Evolutionary conservation across 2,888 invertebrate species (phyloP).

Genomic region (Drosophila cognata): DNA sequence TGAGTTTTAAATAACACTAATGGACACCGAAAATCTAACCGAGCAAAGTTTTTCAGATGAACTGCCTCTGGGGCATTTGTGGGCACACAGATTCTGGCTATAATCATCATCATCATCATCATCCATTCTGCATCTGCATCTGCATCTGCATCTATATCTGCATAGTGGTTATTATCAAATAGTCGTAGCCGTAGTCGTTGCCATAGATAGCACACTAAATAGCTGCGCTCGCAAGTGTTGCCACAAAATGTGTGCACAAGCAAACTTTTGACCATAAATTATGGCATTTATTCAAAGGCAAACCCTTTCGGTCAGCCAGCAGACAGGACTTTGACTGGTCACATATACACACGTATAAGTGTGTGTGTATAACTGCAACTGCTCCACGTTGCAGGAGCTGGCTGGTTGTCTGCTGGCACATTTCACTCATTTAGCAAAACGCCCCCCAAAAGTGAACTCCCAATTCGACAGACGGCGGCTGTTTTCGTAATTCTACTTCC

Average conservation of each 20-base stretch:
- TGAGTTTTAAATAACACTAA: slow-evolving; percentile 77
- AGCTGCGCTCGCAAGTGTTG: slow-evolving; percentile 73
- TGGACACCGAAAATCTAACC: slow-evolving; percentile 80
- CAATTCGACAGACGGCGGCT: slow-evolving; percentile 60
- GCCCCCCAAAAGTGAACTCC: slow-evolving; percentile 49
- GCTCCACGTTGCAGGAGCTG: slow-evolving; percentile 14
- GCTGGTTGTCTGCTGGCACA: no score
- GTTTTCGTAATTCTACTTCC: slow-evolving; percentile 6
- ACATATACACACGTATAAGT: slow-evolving; percentile 12
- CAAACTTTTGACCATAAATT: slow-evolving; percentile 81
- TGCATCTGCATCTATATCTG: slow-evolving; percentile 6
- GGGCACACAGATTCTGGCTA: slow-evolving; percentile 27
- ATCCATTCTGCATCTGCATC: slow-evolving; percentile 6
- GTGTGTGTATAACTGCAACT: background rate
- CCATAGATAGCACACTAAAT: slow-evolving; percentile 55
- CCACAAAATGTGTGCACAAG: slow-evolving; percentile 79
- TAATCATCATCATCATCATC: slow-evolving; percentile 24
- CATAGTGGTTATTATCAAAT: slow-evolving; percentile 18
- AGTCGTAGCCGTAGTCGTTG: slow-evolving; percentile 17
- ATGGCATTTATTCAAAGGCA: slow-evolving; percentile 81
- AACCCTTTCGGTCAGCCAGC: slow-evolving; percentile 49
- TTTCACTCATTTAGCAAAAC: slow-evolving; percentile 63
- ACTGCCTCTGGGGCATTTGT: slow-evolving; percentile 62
- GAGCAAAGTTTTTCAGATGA: slow-evolving; percentile 76
- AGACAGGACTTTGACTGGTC: slow-evolving; percentile 26